Evolutionary conservation across 2,888 invertebrate species (phyloP).

Genomic region (Stenodema calcarata): DNA sequence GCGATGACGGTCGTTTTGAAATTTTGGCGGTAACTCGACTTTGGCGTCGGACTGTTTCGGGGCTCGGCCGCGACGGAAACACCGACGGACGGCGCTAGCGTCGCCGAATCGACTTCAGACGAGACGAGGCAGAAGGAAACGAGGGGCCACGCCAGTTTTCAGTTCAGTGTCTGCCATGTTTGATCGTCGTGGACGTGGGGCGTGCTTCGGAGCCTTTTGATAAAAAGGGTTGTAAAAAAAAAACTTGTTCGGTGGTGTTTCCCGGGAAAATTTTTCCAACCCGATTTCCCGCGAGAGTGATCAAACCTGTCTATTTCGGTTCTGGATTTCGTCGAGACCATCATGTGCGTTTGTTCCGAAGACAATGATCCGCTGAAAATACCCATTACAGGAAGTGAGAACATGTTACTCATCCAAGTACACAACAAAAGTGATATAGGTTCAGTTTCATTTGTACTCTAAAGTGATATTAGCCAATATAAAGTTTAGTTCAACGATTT

Average conservation of each 20-base stretch:
- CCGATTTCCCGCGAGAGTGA: neutral
- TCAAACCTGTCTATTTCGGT: neutral
- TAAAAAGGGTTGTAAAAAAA: conserved; percentile 25
- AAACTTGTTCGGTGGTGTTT: neutral
- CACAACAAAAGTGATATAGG: conserved; percentile 50
- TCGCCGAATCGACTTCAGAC: conserved; percentile 53
- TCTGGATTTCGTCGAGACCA: conserved; percentile 32
- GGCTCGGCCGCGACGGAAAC: neutral
- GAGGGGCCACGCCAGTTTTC: conserved; percentile 56
- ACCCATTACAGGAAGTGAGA: conserved; percentile 49
- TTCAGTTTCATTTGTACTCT: conserved; percentile 47
- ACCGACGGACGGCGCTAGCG: conserved; percentile 53
- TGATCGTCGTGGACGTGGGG: conserved; percentile 56
- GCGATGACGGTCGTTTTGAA: too few relatives aligned
- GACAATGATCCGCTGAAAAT: conserved; percentile 40
- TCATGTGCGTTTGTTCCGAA: conserved; percentile 40
- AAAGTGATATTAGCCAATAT: conserved; percentile 48
- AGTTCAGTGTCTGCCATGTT: conserved; percentile 58
- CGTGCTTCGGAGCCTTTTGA: conserved; percentile 52
- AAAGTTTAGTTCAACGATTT: conserved; percentile 19
- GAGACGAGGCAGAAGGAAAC: conserved; percentile 46
- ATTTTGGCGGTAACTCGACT: neutral
- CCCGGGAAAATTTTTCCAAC: neutral
- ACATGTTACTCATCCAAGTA: conserved; percentile 49
- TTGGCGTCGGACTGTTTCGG: neutral